phyloP scores from a whole-genome alignment of 2,797 vertebrate species.

The Bryconaethiops microstoma region DNA sequence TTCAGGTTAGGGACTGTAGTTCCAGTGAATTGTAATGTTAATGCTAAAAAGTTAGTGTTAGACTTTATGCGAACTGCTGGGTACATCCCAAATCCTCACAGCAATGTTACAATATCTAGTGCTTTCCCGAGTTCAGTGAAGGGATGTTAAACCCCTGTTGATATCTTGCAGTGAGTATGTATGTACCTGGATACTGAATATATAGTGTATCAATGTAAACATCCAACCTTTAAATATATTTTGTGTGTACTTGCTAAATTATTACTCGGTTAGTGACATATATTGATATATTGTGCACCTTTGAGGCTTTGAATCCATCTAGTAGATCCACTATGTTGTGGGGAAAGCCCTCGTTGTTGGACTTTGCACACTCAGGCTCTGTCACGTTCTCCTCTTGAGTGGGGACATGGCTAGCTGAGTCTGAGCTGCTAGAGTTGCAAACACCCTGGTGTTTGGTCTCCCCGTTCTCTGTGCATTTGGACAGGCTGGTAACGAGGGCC shows the following conservation, averaged over 20 bases:
- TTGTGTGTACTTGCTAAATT: not conserved
- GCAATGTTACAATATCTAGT: too few relatives aligned
- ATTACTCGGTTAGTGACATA: not conserved
- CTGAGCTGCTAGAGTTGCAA: slow-evolving; percentile 23
- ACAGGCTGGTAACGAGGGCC: slow-evolving; percentile 58
- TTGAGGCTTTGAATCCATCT: slow-evolving; percentile 90
- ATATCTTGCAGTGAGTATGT: not conserved
- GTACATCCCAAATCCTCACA: not conserved
- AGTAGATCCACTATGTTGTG: slow-evolving; percentile 75
- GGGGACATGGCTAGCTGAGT: slow-evolving; percentile 44
- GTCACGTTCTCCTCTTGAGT: slow-evolving; percentile 36
- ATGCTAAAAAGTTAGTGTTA: not conserved
- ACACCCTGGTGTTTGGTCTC: slow-evolving; percentile 19
- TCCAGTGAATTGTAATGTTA: too few relatives aligned
- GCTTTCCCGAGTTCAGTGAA: too few relatives aligned
- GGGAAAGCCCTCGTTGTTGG: slow-evolving; percentile 63
- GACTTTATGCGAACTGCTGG: not conserved
- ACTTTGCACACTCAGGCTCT: slow-evolving; percentile 41
- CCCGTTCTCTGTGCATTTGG: slow-evolving; percentile 48
- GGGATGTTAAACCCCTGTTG: too few relatives aligned
- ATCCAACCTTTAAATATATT: not conserved
- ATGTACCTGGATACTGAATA: not conserved
- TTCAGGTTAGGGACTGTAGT: too few relatives aligned
- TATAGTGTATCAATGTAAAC: not conserved
- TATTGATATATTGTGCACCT: slow-evolving; percentile 73